Conservation (phyloP, 2,797 vertebrate species). For the Platyrinchus mystaceus region DNA sequence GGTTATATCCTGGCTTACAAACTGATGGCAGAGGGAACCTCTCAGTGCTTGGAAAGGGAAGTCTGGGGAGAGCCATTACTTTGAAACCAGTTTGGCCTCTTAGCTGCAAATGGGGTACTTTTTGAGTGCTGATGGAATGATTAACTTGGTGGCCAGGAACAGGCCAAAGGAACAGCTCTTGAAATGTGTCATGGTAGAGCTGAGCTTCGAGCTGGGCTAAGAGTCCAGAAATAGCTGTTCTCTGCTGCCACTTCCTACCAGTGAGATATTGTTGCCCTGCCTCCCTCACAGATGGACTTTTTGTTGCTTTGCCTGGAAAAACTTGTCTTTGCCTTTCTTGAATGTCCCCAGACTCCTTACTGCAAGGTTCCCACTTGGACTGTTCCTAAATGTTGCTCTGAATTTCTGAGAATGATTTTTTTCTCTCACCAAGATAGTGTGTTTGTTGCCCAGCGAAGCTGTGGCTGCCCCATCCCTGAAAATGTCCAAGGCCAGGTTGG, state of each 20-base stretch:
- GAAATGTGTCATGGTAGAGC: background rate
- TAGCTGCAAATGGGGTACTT: background rate
- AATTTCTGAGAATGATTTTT: background rate
- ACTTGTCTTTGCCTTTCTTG: background rate
- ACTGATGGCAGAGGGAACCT: background rate
- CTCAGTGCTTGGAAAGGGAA: background rate
- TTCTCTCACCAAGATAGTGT: fast-evolving
- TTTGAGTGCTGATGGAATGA: background rate
- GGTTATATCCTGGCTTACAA: background rate
- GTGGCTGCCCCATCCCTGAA: background rate
- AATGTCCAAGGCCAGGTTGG: background rate
- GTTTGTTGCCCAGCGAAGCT: background rate
- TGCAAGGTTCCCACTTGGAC: background rate
- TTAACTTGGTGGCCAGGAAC: background rate
- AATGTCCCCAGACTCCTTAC: background rate
- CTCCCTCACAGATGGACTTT: background rate
- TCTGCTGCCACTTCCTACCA: background rate
- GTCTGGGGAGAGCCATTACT: background rate
- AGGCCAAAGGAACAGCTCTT: background rate
- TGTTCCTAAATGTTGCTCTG: background rate
- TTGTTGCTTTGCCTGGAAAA: background rate
- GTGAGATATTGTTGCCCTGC: background rate
- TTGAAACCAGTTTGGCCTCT: background rate
- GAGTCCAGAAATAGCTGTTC: background rate
- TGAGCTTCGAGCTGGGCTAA: background rate